These are phyloP conservation scores for Xestia xanthographa DNA, from an alignment of 2,888 invertebrate genomes.

Conservation along the genomic window DNA sequence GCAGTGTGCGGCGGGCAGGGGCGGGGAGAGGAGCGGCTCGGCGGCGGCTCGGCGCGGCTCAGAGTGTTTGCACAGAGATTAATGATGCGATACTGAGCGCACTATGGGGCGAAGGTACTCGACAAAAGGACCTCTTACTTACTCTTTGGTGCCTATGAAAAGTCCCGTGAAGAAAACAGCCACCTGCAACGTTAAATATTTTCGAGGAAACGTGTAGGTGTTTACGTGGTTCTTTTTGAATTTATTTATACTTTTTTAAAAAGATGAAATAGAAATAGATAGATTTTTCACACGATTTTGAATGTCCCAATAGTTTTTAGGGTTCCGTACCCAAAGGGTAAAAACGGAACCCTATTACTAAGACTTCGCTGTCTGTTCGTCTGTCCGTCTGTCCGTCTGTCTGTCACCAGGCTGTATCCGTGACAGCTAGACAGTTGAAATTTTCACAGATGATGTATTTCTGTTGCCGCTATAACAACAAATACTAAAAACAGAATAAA, in stretches of 20 bases:
- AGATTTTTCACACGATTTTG: background rate
- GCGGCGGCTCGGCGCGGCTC: conserved; percentile 60
- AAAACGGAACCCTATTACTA: too few species aligned
- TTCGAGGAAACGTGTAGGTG: conserved; percentile 37
- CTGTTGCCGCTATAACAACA: too few species aligned
- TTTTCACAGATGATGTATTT: too few species aligned
- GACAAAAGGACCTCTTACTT: conserved; percentile 87
- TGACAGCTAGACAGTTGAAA: too few species aligned
- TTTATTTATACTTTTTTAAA: background rate
- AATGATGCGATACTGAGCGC: conserved; percentile 85
- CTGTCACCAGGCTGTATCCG: too few species aligned
- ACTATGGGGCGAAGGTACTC: conserved; percentile 81
- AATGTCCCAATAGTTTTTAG: background rate
- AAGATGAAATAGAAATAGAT: too few species aligned
- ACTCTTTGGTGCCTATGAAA: conserved; percentile 83
- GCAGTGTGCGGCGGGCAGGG: conserved; percentile 50
- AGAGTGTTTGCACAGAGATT: conserved; percentile 86
- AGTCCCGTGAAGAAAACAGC: conserved; percentile 77
- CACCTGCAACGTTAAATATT: conserved; percentile 59
- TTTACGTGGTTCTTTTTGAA: conserved; percentile 24
- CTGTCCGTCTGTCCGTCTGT: too few species aligned
- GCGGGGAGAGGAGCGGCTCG: conserved; percentile 13
- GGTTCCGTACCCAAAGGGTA: too few species aligned
- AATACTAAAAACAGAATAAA: too few species aligned
- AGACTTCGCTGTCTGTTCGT: too few species aligned